A percentile compares a stretch with the other conserved stretches of the same genome.
These are phyloP conservation scores for Drosophila algonquin DNA, from an alignment of 2,888 invertebrate genomes.

Conservation along the genomic window DNA sequence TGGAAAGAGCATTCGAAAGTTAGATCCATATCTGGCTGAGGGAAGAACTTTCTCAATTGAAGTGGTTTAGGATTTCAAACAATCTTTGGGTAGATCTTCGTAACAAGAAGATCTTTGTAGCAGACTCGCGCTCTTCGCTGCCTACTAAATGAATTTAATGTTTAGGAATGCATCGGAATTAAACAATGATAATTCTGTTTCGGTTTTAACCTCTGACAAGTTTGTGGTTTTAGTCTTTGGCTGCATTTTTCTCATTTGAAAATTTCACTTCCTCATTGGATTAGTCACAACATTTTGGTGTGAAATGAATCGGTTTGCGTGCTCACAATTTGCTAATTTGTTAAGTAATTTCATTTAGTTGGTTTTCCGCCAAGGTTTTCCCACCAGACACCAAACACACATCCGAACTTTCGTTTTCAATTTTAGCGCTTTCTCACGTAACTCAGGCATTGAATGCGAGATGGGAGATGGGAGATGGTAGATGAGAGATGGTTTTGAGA, in stretches of 20 bases:
- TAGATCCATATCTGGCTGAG: not conserved
- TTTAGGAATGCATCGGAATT: too few relatives aligned
- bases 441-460: constrained; percentile 24
- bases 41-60: not conserved
- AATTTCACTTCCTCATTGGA: constrained; percentile 11
- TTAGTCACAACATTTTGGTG: constrained; percentile 6
- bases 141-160: too few relatives aligned
- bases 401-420: constrained; percentile 65
- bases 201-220: not conserved
- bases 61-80: not conserved
- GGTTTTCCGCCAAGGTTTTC: constrained; percentile 35
- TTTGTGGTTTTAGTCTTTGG: not conserved
- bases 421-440: constrained; percentile 59
- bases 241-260: not conserved
- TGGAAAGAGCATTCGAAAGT: constrained; percentile 15
- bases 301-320: constrained; percentile 16
- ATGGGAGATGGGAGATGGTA: constrained; percentile 18
- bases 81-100: too few relatives aligned
- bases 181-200: not conserved
- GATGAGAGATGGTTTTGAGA: constrained; percentile 27
- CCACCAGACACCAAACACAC: constrained; percentile 21
- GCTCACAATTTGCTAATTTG: constrained; percentile 29
- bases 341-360: constrained; percentile 28
- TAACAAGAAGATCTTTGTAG: too few relatives aligned
- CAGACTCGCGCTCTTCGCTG: too few relatives aligned